Base-by-base conservation (phyloP, 2,888 invertebrate species). In the Ditula angustiorana region DNA sequence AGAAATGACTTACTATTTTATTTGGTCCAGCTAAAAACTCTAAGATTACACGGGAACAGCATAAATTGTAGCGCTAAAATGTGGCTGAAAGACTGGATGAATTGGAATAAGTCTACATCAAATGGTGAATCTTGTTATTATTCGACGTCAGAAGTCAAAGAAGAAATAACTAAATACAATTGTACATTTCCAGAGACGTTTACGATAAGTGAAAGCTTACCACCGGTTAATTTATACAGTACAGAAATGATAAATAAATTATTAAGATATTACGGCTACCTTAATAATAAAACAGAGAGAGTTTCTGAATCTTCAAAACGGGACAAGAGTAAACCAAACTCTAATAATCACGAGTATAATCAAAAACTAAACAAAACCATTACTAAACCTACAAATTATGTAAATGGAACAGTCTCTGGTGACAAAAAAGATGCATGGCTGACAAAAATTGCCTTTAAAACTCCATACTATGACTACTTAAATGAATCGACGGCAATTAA, bases 41-140 rank as follows among this genome's bases (percentile, higher is more conserved):
- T 97, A 52, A 93, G 95, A 72, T 82, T 97, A 62, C 94, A 94
- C 61, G 96, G 95, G 4, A 97, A 97, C 81, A 92, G 94, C 23
- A 94, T 96, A 86, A 95, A 95, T 76, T 97, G 97, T 81, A 94
- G 93, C 50, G 93, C 94, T 26, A 90, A 95, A 66, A 85, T 94
- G 68, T 96, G 95, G 95, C 78, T 95, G 0, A 94, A 94, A 26
- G 93, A 94, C 66, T 96, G 96, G 96, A 93, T 96, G 88, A 92
- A 83, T 74, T 90, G 86, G 81, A 92, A 92, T 74, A 87, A 86
- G 71, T 90, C 82, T 64, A 75, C 85, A 56, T 82, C 83, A 26
- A 83, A 78, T 61, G 82, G 79, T 10, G 92, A 92, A 77, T 86
- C 87, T 30, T 92, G 92, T 73, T 92, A 92, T 72, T 92, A 88